Conservation (phyloP, 2,888 invertebrate species). For the Euclidia mi region DNA sequence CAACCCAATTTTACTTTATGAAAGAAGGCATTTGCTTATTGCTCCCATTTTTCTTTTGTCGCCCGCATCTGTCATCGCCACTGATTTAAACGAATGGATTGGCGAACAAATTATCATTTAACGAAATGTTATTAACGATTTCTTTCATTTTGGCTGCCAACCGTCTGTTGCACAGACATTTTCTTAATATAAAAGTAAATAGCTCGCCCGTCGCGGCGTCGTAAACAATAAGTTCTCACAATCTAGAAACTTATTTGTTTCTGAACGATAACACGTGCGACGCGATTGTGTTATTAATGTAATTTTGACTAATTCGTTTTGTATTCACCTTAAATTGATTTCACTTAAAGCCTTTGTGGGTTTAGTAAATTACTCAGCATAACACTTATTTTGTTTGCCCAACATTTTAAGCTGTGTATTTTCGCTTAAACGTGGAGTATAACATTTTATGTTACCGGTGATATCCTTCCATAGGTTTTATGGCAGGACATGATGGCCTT, state of each 20-base stretch:
- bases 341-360: too few relatives aligned
- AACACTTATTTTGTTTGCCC: too few relatives aligned
- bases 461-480: slow-evolving; percentile 44
- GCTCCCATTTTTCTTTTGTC: slow-evolving; percentile 81
- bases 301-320: too few relatives aligned
- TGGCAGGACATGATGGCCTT: slow-evolving; percentile 42
- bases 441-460: slow-evolving; percentile 39
- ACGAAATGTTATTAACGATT: slow-evolving; percentile 32
- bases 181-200: slow-evolving; percentile 13
- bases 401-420: too few relatives aligned
- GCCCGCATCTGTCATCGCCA: slow-evolving; percentile 76
- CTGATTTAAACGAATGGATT: slow-evolving; percentile 69
- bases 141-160: slow-evolving; percentile 18
- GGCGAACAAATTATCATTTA: slow-evolving; percentile 60
- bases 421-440: slow-evolving; percentile 11
- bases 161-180: slow-evolving; percentile 17
- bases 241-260: too few relatives aligned
- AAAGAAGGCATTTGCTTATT: slow-evolving; percentile 87
- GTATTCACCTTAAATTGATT: too few relatives aligned
- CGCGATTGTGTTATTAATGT: too few relatives aligned
- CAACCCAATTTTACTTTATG: slow-evolving; percentile 85
- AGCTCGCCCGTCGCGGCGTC: too few relatives aligned
- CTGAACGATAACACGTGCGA: too few relatives aligned
- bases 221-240: neutral
- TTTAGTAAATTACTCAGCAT: too few relatives aligned